Evolutionary conservation across 2,797 vertebrate genomes (phyloP), one percentile per base, ranked within the genome.

Genomic region (Pseudochirops cupreus): DNA sequence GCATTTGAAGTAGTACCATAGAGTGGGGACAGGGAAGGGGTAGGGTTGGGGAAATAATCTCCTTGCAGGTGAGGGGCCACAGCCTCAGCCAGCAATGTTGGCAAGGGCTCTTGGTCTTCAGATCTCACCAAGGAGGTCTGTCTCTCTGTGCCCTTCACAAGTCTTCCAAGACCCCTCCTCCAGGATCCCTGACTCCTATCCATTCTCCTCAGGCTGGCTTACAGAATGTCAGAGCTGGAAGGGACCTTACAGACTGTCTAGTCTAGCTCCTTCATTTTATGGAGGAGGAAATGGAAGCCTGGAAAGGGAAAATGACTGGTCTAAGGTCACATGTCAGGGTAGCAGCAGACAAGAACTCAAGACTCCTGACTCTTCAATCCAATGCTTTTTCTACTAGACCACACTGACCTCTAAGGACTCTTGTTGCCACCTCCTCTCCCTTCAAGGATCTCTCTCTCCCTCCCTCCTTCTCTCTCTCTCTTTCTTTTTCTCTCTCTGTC

Each of bases 91-190:
- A 28, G 29, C 31, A 55, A 89, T 4, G 58, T 62, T 91, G 39
- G 94, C 91, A 74, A 53, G 89, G 90, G 52, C 56, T 89, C 92
- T 93, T n/a, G 93, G 94, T 93, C 93, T 96, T 93, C 74, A 92
- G 93, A 96, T 94, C 93, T 97, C 96, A 93, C 97, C 97, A 94
- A 96, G 97, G 97, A 97, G 96, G 29, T 31, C 52, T 87, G 39
- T 94, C 93, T 96, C 93, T 87, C 96, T 89, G 94, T 90, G 94
- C 94, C 94, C 67, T 5, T 93, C 95, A 93, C 96, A 59, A 39
- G 33, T 94, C 95, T 94, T 94, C 96, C 67, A 53, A 82, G 94
- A 93, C 94, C 95, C 91, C 39, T 28, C 74, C 39, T 87, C 74
- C 39, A 87, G 39, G 46, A 82, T 50, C 39, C 39, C 74, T 50